phyloP scores from a whole-genome alignment of 2,888 invertebrate species.

The Fissipunctia ypsillon region DNA sequence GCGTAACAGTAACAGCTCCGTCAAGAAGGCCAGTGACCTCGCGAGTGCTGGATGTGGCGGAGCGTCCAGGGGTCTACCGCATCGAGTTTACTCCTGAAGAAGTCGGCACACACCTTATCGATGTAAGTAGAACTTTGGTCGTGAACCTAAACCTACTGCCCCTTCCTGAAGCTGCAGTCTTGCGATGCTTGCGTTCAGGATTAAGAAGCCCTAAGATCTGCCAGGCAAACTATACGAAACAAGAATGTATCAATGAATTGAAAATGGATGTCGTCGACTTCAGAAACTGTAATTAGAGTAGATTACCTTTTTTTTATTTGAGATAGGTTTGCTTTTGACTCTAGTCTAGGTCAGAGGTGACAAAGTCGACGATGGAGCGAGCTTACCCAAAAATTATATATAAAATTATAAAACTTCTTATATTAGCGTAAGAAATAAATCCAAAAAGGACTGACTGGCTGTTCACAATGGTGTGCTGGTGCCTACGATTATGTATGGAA shows the following conservation, averaged over 20 bases:
- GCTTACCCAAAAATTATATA: no score
- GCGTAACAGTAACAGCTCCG: slow-evolving; percentile 94
- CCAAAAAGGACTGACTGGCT: no score
- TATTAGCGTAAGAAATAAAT: no score
- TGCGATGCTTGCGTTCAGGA: not conserved
- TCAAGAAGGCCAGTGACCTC: slow-evolving; percentile 95
- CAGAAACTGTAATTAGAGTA: not conserved
- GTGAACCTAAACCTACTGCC: not conserved
- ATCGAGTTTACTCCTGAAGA: slow-evolving; percentile 98
- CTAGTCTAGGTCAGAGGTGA: no score
- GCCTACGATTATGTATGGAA: no score
- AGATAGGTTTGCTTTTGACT: no score
- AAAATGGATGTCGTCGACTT: not conserved
- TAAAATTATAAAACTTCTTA: no score
- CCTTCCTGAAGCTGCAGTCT: not conserved
- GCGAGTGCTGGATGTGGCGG: slow-evolving; percentile 95
- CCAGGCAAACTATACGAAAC: not conserved
- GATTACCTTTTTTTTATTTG: no score
- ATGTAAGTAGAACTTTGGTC: slow-evolving; percentile 90
- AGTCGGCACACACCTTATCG: slow-evolving; percentile 98
- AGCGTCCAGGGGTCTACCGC: slow-evolving; percentile 95
- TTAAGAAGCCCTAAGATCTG: not conserved
- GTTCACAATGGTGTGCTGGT: no score
- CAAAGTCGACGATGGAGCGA: no score
- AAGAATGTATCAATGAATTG: not conserved